These are phyloP conservation scores for Tychaedon coryphoeus DNA, from an alignment of 2,113 vertebrate species.

Conservation along the genomic window DNA sequence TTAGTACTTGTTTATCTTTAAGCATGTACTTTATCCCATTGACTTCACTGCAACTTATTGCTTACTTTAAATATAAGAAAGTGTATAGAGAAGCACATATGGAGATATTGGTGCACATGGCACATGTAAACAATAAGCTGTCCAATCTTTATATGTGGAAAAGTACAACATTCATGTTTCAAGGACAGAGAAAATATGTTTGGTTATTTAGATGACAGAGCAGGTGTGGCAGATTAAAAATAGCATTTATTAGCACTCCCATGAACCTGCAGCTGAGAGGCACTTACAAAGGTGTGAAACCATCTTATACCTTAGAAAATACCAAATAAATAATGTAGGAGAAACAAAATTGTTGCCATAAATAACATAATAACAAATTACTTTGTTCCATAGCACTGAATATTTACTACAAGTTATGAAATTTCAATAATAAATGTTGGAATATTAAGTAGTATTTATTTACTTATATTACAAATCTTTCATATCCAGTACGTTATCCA, in stretches of 20 bases:
- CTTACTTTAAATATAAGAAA: not conserved
- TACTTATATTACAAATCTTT: not conserved
- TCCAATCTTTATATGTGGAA: not conserved
- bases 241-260: slow-evolving; percentile 22
- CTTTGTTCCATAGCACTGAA: not conserved
- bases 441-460: not conserved
- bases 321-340: slow-evolving; percentile 18
- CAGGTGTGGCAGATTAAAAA: slow-evolving; percentile 36
- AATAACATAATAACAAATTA: not conserved
- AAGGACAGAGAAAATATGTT: slow-evolving; percentile 11
- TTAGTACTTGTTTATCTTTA: slow-evolving; percentile 7
- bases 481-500: not conserved
- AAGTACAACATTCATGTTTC: not conserved
- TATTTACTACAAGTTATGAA: not conserved
- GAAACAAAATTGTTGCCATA: not conserved
- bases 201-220: not conserved
- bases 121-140: not conserved
- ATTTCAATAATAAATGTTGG: not conserved
- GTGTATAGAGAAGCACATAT: not conserved
- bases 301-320: slow-evolving; percentile 3
- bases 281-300: slow-evolving; percentile 20
- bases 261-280: slow-evolving; percentile 7
- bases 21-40: not conserved
- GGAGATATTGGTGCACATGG: not conserved
- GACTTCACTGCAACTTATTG: not conserved